Base-by-base conservation (phyloP, 1,140 invertebrate species). In the Thaumetopoea pityocampa region DNA sequence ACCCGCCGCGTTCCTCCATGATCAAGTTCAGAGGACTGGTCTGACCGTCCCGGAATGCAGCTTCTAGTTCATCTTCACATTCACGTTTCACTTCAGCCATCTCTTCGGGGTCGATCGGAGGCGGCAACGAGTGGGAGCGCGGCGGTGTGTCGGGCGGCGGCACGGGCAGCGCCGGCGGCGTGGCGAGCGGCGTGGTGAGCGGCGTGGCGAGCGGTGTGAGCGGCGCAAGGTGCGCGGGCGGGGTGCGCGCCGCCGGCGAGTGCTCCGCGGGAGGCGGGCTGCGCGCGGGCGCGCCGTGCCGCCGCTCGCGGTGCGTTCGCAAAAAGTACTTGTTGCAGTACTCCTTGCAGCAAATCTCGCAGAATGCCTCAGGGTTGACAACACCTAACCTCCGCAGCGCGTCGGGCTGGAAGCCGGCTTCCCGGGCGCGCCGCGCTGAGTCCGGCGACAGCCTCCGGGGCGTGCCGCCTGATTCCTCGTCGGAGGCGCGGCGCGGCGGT, bases 271-370 rank as follows among this genome's bases (percentile, higher is more conserved):
- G 87, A 1, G 73, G 73, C 1, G 88, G 87, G 2, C 90, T 88
- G 18, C 90, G 86, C 23, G 89, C 79, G 1, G 91, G 88, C 19
- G 91, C 85, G 0, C 92, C 92, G 62, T 95, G 93, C n/a, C 91
- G 85, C 67, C 94, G 93, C 74, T 94, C 89, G 57, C 97, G 96
- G 74, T 98, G 96, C 8, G 95, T 96, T 16, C 94, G 89, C 9
- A 98, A 78, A 69, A 97, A 98, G 67, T 97, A 97, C 67, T 97
- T 96, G 72, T 98, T 98, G 77, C 94, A 95, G 74, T 97, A 96
- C 84, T 98, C 96, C 72, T 98, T 98, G 67, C 94, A 94, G 70
- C 96, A 98, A 27, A 97, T 90, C 65, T 97, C 95, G 80, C 96
- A 98, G 70, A 96, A 98, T 6, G 94, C 93, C 57, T 96, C 94